Base-by-base conservation (phyloP, 2,113 vertebrate species). In the Scomber japonicus region DNA sequence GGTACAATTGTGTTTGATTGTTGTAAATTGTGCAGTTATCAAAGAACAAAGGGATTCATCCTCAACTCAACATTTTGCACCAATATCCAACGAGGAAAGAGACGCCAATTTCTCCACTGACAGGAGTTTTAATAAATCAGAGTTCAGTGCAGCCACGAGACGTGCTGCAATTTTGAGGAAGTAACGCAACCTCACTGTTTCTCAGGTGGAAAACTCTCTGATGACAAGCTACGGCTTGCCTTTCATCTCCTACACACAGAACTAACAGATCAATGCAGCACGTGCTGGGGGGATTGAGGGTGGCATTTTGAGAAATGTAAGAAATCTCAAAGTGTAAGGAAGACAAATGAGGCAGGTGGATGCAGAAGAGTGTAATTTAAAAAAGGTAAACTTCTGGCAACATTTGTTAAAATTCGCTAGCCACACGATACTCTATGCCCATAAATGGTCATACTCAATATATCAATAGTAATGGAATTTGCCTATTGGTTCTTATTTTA, bases 251-350 rank as follows among this genome's bases (percentile, higher is more conserved):
- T 11, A 7, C 64, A 74, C 67, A 53, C 49, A 40, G 71, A 79
- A 71, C 71, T 76, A 84, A 64, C 81, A 81, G 72, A 89, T 80
- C 71, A 76, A 78, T n/a, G 78, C 60, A 50, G 61, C 78, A 63
- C 74, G 50, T 55, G 53, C 62, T 79, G 60, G 11, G 62, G 53
- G 72, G 75, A 80, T 16, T 49, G 61, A 19, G 30, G 7, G 2
- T 12, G 55, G 62, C 53, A 71, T 61, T 78, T 81, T 71, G 51
- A 49, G 48, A 88, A 78, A 69, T 75, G 61, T 49, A 44, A 5
- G 11, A 55, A 79, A 83, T 70, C 45, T 77, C 24, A 65, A 35
- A 67, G 24, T 27, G 24, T 27, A 9, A 61, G 27, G 21, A 35
- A 59, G 64, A 71, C 24, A 71, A 54, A 67, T 45, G 65, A 78